A percentile compares a stretch with the other conserved stretches of the same genome.
phyloP scores from a whole-genome alignment of 2,113 vertebrate genomes.

The Himantopus leucocephalus region DNA sequence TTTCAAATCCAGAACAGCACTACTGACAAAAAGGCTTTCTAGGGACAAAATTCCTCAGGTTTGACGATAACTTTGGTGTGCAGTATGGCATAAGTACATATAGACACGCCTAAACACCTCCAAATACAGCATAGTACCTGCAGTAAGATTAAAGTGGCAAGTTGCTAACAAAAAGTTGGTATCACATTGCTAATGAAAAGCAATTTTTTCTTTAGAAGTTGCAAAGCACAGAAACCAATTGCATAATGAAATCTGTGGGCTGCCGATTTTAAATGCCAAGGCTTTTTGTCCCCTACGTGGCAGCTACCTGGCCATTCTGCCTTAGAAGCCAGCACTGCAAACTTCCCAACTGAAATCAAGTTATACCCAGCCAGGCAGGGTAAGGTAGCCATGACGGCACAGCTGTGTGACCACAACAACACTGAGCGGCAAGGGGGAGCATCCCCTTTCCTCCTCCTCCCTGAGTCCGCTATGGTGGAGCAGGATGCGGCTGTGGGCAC shows the following conservation, averaged over 20 bases:
- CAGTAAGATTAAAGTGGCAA: not conserved
- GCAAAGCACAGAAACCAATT: not conserved
- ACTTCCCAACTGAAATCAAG: not conserved
- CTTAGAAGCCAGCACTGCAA: not conserved
- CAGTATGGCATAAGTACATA: not conserved
- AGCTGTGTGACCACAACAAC: not conserved
- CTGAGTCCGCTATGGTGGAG: not conserved
- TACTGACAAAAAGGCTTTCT: not conserved
- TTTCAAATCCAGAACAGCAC: not conserved
- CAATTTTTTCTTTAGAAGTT: not conserved
- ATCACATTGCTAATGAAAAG: not conserved
- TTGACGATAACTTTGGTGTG: not conserved
- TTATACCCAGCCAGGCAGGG: not conserved
- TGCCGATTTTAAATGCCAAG: not conserved
- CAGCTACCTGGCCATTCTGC: not conserved
- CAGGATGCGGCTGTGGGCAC: not conserved
- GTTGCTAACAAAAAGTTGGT: not conserved
- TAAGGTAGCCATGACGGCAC: accelerated
- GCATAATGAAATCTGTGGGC: not conserved
- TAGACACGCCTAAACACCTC: not conserved
- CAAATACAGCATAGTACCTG: not conserved
- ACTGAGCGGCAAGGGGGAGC: accelerated
- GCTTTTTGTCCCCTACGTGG: not conserved
- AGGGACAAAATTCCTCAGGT: not conserved
- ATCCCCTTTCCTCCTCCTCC: not conserved